A percentile compares a stretch with the other conserved stretches of the same genome.
phyloP scores from a whole-genome alignment of 2,888 invertebrate genomes.

The Branchipolynoe longqiensis region DNA sequence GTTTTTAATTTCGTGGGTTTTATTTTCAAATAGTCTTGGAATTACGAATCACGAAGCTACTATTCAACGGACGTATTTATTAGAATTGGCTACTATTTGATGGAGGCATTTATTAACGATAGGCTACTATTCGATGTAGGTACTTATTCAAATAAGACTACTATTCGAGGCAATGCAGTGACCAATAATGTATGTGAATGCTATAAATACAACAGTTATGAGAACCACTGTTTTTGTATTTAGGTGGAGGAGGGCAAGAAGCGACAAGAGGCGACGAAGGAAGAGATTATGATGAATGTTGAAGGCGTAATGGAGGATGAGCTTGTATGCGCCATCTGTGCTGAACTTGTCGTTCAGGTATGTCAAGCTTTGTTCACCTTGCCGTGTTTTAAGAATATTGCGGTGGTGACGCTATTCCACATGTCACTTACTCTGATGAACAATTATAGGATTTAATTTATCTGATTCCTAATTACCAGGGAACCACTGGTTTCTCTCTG shows the following conservation, averaged over 20 bases:
- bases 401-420: too few species aligned
- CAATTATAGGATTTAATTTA: too few species aligned
- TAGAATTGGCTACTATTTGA: not conserved
- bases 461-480: too few species aligned
- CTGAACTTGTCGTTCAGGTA: conserved; percentile 87
- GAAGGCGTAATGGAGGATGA: conserved; percentile 83
- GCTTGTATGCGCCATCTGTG: conserved; percentile 89
- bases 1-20: not conserved
- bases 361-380: too few species aligned
- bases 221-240: not conserved
- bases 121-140: too few species aligned
- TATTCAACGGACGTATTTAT: not conserved
- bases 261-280: conserved; percentile 13
- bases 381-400: too few species aligned
- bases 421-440: too few species aligned
- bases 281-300: conserved; percentile 74
- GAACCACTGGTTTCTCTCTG: too few species aligned
- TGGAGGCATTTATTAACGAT: too few species aligned
- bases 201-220: not conserved
- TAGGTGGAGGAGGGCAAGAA: conserved; percentile 47
- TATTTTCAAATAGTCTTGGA: not conserved
- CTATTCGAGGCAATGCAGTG: too few species aligned
- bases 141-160: too few species aligned
- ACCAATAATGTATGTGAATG: not conserved
- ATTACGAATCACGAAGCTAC: not conserved